Base-by-base conservation (phyloP, 30 jellyfish, hydroid and myxozoan genomes). In the Catostylus mosaicus region DNA sequence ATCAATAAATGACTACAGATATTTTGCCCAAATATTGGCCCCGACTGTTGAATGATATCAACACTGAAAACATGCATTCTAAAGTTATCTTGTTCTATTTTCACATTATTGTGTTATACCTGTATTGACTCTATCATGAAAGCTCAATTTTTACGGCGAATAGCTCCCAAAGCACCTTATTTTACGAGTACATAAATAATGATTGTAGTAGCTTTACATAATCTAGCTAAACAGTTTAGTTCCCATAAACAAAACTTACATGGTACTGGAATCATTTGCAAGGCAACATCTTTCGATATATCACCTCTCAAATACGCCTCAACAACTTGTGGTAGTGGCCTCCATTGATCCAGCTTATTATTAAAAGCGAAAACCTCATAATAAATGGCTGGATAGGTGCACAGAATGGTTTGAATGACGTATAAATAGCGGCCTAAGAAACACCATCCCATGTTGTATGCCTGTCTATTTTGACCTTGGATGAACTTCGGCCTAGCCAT, bases 381-480 rank as follows among this genome's bases (percentile, higher is more conserved):
- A 45, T 82, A 95, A 43, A 95, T 72, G 19, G 98, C 99, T 4
- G 91, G 95, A 67, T 82, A 88, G n/a, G 88, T 67, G 60, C 86
- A 59, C 36, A 95, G 75, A 23, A 87, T 65, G 19, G 83, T 82
- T 50, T 95, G 98, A 20, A 95, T 84, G 50, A 86, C 89, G 73
- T 77, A 83, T 10, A 95, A 65, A 45, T 72, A 95, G 23, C 95
- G 95, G n/a, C 97, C 72, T 5, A 95, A 67, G 54, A 85, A 64
- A 40, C 96, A 83, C 99, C 99, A 95, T 19, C 96, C 99, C 89
- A 84, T 80, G 32, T 84, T 88, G 6, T 83, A 89, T 18, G 99
- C 99, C 70, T 95, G 99, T 2, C 97, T 62, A 27, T 89, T 83
- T 56, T 70, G 85, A 0, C 99, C 97, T 74, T 85, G 74, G 20